These are phyloP conservation scores for Rhyacichthys aspro DNA, from an alignment of 2,797 vertebrate species.

Conservation along the genomic window DNA sequence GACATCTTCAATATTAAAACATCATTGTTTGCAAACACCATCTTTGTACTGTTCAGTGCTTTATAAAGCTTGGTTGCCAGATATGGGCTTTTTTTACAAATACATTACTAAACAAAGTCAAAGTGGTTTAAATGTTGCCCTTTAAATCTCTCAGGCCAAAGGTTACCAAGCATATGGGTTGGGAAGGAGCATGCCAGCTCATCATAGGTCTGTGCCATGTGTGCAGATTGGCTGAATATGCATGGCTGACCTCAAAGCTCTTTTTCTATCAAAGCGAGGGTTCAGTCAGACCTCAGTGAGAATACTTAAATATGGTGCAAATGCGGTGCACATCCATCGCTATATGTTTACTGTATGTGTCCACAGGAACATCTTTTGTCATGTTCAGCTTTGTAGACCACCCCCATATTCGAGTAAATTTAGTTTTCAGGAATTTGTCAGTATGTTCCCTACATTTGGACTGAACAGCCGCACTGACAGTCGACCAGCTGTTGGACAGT, in stretches of 20 bases:
- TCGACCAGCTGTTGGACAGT: slow-evolving; percentile 44
- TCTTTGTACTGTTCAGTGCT: not conserved
- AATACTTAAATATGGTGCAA: not conserved
- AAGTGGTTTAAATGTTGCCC: slow-evolving; percentile 26
- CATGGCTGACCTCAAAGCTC: slow-evolving; percentile 22
- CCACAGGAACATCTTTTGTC: not conserved
- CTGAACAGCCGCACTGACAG: slow-evolving; percentile 10
- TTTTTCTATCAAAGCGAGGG: slow-evolving; percentile 4
- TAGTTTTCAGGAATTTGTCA: slow-evolving; percentile 41
- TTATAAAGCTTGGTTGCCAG: not conserved
- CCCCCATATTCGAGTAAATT: slow-evolving; percentile 28
- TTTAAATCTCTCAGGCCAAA: slow-evolving; percentile 30
- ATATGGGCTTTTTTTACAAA: not conserved
- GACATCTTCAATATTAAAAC: too few species aligned
- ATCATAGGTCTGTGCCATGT: slow-evolving; percentile 16
- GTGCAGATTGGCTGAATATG: slow-evolving; percentile 34
- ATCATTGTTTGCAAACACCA: too few species aligned
- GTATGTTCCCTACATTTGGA: slow-evolving; percentile 8
- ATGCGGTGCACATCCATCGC: not conserved
- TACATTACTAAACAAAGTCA: slow-evolving; percentile 19
- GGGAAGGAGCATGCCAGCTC: slow-evolving; percentile 16
- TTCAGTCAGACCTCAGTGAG: slow-evolving; percentile 5
- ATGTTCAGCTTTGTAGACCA: not conserved
- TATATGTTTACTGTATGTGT: slow-evolving; percentile 7
- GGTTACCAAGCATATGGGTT: slow-evolving; percentile 45